These are phyloP conservation scores for Drosophila austrosaltans DNA, from an alignment of 2,888 invertebrate genomes.

Conservation along the genomic window DNA sequence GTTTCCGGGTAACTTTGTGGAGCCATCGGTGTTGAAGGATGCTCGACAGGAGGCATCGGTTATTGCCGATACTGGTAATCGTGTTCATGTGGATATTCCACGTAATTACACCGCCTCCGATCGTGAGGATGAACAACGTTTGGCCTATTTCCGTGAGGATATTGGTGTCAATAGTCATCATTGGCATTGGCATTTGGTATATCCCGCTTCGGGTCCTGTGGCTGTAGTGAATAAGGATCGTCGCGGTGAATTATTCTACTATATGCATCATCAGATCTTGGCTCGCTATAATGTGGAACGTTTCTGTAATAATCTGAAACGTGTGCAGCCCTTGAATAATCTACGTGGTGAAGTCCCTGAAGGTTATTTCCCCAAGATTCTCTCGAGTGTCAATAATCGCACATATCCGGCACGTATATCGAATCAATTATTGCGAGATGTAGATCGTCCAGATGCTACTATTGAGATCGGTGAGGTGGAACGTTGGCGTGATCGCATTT, in stretches of 20 bases:
- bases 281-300: slow-evolving; percentile 90
- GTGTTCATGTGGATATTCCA: slow-evolving; percentile 87
- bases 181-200: slow-evolving; percentile 96
- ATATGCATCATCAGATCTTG: slow-evolving; percentile 88
- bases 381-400: slow-evolving; percentile 87
- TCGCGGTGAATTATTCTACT: slow-evolving; percentile 89
- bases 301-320: slow-evolving; percentile 88
- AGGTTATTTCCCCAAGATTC: slow-evolving; percentile 92
- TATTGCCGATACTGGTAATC: slow-evolving; percentile 84
- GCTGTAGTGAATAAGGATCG: slow-evolving; percentile 89
- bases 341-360: slow-evolving; percentile 89
- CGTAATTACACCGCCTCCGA: slow-evolving; percentile 90
- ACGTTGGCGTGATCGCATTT: slow-evolving; percentile 90
- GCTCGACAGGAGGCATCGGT: slow-evolving; percentile 89
- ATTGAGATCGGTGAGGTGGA: slow-evolving; percentile 86
- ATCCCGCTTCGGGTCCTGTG: slow-evolving; percentile 88
- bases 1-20: slow-evolving; percentile 93
- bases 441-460: slow-evolving; percentile 87
- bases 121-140: slow-evolving; percentile 90
- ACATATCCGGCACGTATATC: slow-evolving; percentile 89
- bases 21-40: slow-evolving; percentile 87
- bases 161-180: slow-evolving; percentile 94
- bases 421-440: slow-evolving; percentile 86
- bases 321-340: slow-evolving; percentile 87
- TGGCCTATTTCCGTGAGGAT: slow-evolving; percentile 94